Evolutionary conservation across 2,113 vertebrate species (phyloP).

Genomic region (Hydrolagus affinis): DNA sequence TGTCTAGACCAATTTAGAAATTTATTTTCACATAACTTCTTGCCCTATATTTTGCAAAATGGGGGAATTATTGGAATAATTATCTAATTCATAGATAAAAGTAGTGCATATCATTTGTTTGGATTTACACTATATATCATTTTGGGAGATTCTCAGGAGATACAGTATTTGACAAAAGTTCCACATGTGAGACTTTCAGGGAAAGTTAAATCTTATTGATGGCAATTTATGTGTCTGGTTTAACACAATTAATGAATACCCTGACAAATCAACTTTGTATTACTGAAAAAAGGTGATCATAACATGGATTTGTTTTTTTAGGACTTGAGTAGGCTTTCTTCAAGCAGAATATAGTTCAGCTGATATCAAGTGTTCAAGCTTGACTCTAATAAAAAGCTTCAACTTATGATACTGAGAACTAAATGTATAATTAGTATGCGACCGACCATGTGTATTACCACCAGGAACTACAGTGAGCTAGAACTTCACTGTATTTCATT

Average conservation of each 20-base stretch:
- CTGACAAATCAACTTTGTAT: slow-evolving; percentile 10
- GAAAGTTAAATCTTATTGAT: no score
- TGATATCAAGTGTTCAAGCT: not conserved
- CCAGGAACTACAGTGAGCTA: not conserved
- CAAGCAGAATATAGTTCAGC: not conserved
- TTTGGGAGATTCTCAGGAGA: no score
- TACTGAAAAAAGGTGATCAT: not conserved
- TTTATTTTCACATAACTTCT: no score
- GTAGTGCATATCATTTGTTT: no score
- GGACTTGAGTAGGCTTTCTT: not conserved
- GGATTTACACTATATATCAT: no score
- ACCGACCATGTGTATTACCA: not conserved
- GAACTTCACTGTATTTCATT: not conserved
- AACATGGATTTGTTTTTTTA: slow-evolving; percentile 13
- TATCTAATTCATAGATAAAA: no score
- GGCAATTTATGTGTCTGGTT: no score
- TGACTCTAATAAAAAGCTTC: not conserved
- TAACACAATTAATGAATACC: not conserved
- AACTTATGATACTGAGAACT: not conserved
- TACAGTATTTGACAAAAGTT: no score
- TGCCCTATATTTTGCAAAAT: no score
- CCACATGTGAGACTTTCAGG: no score
- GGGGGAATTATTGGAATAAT: no score
- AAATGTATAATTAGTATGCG: not conserved
- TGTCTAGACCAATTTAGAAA: no score